Evolutionary conservation across 2,888 invertebrate genomes (phyloP), one percentile per base, ranked within the genome.

Genomic region (Napeogenes sylphis): DNA sequence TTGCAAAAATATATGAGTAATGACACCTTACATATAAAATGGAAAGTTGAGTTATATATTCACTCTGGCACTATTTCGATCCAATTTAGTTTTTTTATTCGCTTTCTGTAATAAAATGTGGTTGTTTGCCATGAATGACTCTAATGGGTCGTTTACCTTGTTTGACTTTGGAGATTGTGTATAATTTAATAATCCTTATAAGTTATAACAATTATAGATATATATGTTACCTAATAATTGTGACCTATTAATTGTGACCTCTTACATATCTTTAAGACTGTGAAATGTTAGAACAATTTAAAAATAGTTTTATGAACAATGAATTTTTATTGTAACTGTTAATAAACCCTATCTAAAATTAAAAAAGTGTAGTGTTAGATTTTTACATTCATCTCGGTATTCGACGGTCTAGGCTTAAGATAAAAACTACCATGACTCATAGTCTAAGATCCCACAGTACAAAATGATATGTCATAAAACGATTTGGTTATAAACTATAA

Each of bases 31-130:
- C 62, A 62, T 61, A 64, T 61, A 65, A 67, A 70, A 70, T 69
- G 67, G 72, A 74, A 73, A 74, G 74, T 70, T 61, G 62, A 66
- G 66, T 64, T 66, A 65, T 70, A 67, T 67, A 68, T 69, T 74
- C 60, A 62, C 56, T 60, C 60, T 59, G 59, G 42, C 58, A 62
- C 55, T 61, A 65, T 63, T 66, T 69, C 63, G 55, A 57, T 57
- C 46, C 55, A 58, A 55, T 60, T 64, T 61, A 59, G 51, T 46
- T 46, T 62, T 51, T 56, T 60, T 58, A 62, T 61, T 65, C 38
- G 51, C 57, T 57, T 61, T 62, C 59, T 51, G 51, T 51, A 56
- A 46, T 33, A 56, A 56, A 61, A 54, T 64, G 56, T 66, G 58
- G 59, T 65, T 42, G 65, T 59, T 65, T 59, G 45, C 62, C 62